Evolutionary conservation across 2,888 invertebrate genomes (phyloP), one percentile per base, ranked within the genome.

Genomic region (Athrips mouffetella): DNA sequence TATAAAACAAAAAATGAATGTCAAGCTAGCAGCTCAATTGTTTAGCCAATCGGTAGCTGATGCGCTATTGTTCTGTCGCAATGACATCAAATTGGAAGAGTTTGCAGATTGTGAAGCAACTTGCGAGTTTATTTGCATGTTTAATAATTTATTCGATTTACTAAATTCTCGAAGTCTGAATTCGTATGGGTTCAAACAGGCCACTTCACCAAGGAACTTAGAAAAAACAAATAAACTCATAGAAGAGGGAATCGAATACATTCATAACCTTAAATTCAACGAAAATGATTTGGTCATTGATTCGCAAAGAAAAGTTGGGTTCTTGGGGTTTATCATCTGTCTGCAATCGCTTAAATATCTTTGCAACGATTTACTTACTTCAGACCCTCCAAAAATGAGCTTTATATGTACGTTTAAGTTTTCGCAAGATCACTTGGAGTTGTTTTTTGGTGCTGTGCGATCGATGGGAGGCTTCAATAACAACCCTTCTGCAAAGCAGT

Each of bases 121-220:
- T 31, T 31, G 23, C 41, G 31, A 48, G 16, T 48, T 48, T 48
- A 41, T 48, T 7, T 21, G 25, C 10, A 31, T 40, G 29, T 48
- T 48, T 23, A 48, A 48, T 37, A 46, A 45, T 27, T n/a, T 48
- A 10, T 51, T 51, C 27, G 48, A 51, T 42, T 23, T 51, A 31
- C 42, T 49, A 4, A 51, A 51, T 27, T 21, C 18, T n/a, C 15
- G 48, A n/a, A 45, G 39, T 30, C 21, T 45, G 4, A 20, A 23
- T 29, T 21, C 37, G 11, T 40, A 39, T 30, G 49, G 49, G 16
- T 45, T n/a, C 16, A 48, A 48, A 41, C n/a, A 41, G 44, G 37
- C 37, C 27, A 29, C 35, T 41, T 31, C 31, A 7, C 42, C 30
- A 25, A 18, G 13, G 29, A 16, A 44, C 18, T 6, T 47, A 18